phyloP scores from a whole-genome alignment of 2,113 vertebrate species.

The Chionomys nivalis region DNA sequence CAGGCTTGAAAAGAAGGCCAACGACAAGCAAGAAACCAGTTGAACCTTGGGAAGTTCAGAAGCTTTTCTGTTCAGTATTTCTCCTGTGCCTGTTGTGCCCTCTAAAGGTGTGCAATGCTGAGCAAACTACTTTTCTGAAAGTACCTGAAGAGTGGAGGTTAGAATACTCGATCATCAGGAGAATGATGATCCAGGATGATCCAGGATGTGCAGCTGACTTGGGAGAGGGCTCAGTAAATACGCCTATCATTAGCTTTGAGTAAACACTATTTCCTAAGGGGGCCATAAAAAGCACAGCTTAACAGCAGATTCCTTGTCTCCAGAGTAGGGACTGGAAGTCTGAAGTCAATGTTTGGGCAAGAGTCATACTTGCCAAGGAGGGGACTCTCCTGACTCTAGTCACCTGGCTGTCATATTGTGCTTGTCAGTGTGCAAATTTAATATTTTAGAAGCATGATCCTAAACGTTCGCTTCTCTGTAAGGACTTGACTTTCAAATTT shows the following conservation, averaged over 20 bases:
- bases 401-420: neutral
- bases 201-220: neutral
- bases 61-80: neutral
- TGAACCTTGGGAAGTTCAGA: neutral
- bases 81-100: neutral
- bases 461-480: neutral
- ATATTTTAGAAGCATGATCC: neutral
- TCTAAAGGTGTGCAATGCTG: neutral
- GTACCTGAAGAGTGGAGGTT: neutral
- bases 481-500: constrained; percentile 13
- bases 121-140: neutral
- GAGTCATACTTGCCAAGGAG: neutral
- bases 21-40: neutral
- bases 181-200: neutral
- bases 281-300: neutral
- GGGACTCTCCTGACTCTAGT: neutral
- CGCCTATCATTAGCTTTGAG: neutral
- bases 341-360: neutral
- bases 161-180: neutral
- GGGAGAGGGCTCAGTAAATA: neutral
- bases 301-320: neutral
- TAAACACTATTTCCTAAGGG: neutral
- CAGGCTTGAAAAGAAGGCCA: neutral
- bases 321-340: neutral
- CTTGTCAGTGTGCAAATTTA: neutral